phyloP scores from a whole-genome alignment of 2,888 invertebrate species.

The Diplolepis rosae region DNA sequence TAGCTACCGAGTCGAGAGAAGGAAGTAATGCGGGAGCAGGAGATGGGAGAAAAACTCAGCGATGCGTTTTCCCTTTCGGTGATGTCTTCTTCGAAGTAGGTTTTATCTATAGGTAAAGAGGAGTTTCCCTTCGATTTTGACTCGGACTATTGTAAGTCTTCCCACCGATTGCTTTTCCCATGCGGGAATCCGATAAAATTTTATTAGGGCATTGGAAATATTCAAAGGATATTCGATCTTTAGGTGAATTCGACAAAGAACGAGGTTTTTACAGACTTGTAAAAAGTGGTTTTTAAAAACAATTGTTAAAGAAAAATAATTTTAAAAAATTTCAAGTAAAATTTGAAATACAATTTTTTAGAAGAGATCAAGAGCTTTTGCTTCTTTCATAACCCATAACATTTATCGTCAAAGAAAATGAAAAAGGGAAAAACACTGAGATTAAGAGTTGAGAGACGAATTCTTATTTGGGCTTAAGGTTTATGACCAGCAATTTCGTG shows the following conservation, averaged over 20 bases:
- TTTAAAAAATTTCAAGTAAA: no score
- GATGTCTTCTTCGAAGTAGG: constrained; percentile 1
- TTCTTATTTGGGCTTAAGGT: constrained; percentile 66
- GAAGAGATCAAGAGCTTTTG: no score
- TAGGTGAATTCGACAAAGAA: no score
- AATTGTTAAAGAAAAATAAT: no score
- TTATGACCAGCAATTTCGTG: constrained; percentile 55
- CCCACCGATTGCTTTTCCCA: not conserved
- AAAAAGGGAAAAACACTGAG: constrained; percentile 28
- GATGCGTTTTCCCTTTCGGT: constrained; percentile 30
- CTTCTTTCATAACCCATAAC: not conserved
- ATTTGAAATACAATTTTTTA: no score
- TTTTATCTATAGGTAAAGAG: constrained; percentile 5
- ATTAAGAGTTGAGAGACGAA: constrained; percentile 34
- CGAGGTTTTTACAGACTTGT: no score
- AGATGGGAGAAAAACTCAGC: constrained; percentile 30
- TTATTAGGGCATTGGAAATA: not conserved
- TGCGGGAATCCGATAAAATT: not conserved
- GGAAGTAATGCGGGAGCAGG: constrained; percentile 47
- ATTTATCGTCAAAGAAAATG: not conserved
- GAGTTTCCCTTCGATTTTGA: not conserved
- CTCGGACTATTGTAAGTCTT: not conserved
- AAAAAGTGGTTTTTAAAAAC: no score
- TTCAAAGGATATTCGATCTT: no score
- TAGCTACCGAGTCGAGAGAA: constrained; percentile 38